Conservation (phyloP, 2,113 vertebrate species). For the Grus americana region DNA sequence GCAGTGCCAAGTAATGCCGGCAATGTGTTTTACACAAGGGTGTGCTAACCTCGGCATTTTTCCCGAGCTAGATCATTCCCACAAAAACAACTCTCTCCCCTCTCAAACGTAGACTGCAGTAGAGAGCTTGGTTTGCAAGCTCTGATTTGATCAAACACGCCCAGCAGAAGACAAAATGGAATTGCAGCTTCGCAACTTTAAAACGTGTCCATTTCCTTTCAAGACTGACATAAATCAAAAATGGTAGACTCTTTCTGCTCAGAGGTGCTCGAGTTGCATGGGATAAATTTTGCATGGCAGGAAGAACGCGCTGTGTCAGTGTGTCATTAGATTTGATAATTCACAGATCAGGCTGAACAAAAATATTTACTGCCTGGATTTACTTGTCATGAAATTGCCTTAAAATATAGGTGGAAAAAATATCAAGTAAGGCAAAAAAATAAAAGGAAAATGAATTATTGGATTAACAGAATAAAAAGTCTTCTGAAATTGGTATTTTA, state of each 20-base stretch:
- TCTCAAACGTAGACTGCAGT: not conserved
- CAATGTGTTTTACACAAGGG: slow-evolving; percentile 43
- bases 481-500: not conserved
- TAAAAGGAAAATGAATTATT: slow-evolving; percentile 23
- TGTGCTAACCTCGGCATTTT: slow-evolving; percentile 63
- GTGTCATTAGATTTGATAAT: slow-evolving; percentile 20
- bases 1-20: slow-evolving; percentile 43
- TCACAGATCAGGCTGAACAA: slow-evolving; percentile 27
- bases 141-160: slow-evolving; percentile 34
- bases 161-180: slow-evolving; percentile 23
- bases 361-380: slow-evolving; percentile 62
- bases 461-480: slow-evolving; percentile 40
- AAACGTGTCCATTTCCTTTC: not conserved
- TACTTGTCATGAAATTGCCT: slow-evolving; percentile 43
- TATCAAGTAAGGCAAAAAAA: not conserved
- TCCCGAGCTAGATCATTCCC: slow-evolving; percentile 50
- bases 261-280: not conserved
- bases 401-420: slow-evolving; percentile 36
- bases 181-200: not conserved
- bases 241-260: not conserved
- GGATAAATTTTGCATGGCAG: not conserved
- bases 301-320: slow-evolving; percentile 11
- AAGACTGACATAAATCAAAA: not conserved
- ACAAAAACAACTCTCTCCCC: slow-evolving; percentile 26
- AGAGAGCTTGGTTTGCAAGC: slow-evolving; percentile 23